These are phyloP conservation scores for Dermatophagoides farinae DNA, from an alignment of 1,140 invertebrate genomes.

Conservation along the genomic window DNA sequence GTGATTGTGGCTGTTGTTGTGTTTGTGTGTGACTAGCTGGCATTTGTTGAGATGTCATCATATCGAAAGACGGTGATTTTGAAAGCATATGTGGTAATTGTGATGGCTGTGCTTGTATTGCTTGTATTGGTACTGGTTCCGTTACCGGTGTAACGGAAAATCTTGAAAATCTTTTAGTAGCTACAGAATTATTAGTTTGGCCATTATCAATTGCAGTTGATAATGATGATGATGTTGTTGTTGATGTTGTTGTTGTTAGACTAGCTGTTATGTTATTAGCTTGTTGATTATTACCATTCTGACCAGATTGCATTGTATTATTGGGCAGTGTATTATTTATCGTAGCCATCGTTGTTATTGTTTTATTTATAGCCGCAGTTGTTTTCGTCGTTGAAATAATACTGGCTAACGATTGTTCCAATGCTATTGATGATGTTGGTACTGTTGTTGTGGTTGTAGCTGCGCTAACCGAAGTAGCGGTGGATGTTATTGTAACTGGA, in stretches of 20 bases:
- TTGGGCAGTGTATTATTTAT: no score
- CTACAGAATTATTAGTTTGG: no score
- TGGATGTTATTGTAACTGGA: not conserved
- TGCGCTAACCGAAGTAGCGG: not conserved
- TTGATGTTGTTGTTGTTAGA: no score
- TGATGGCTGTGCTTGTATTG: not conserved
- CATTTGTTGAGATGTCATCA: not conserved
- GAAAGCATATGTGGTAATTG: not conserved
- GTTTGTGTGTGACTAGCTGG: not conserved
- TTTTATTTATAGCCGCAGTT: not conserved
- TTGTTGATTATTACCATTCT: no score
- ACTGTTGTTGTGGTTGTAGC: not conserved
- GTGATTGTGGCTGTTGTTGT: not conserved
- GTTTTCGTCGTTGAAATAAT: not conserved
- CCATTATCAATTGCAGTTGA: no score
- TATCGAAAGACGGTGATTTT: not conserved
- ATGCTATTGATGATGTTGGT: not conserved
- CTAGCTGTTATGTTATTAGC: no score
- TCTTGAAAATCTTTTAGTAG: not conserved
- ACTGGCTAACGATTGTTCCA: not conserved
- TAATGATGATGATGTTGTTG: no score
- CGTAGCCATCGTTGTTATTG: not conserved
- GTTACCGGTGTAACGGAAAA: conserved; percentile 3
- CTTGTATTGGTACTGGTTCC: not conserved
- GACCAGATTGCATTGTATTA: no score